Evolutionary conservation across 2,888 invertebrate species (phyloP).

Genomic region (Tenthredo amoena): DNA sequence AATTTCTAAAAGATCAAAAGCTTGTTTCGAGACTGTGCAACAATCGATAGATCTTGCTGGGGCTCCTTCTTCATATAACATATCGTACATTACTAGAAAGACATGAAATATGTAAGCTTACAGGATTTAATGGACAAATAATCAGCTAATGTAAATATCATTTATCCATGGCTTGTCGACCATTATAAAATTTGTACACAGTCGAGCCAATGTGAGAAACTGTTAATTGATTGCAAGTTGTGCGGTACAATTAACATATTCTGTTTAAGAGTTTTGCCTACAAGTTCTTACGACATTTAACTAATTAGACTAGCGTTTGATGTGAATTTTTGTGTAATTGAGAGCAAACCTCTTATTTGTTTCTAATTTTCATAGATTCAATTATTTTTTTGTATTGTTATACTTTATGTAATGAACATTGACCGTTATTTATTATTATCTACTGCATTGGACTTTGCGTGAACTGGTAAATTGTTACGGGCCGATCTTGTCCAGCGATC

Average conservation of each 20-base stretch:
- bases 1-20: not conserved
- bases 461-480: not conserved
- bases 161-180: not conserved
- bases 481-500: constrained; percentile 18
- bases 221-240: not conserved
- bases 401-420: constrained; percentile 7
- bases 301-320: constrained; percentile 3
- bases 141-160: not conserved
- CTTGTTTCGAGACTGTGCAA: not conserved
- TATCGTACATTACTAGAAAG: not conserved
- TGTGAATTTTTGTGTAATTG: constrained; percentile 20
- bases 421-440: not conserved
- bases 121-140: not conserved
- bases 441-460: not conserved
- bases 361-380: constrained; percentile 11
- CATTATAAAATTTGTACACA: constrained; percentile 22
- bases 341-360: not conserved
- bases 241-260: not conserved
- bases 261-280: not conserved
- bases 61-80: not conserved
- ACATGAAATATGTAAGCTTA: not conserved
- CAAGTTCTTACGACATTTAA: not conserved
- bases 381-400: not conserved
- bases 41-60: not conserved
- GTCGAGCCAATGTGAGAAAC: not conserved